Percentiles rank a stretch among this genome's conserved stretches.
Evolutionary conservation across 2,888 invertebrate species (phyloP).

Genomic region (Agrochola lychnidis): DNA sequence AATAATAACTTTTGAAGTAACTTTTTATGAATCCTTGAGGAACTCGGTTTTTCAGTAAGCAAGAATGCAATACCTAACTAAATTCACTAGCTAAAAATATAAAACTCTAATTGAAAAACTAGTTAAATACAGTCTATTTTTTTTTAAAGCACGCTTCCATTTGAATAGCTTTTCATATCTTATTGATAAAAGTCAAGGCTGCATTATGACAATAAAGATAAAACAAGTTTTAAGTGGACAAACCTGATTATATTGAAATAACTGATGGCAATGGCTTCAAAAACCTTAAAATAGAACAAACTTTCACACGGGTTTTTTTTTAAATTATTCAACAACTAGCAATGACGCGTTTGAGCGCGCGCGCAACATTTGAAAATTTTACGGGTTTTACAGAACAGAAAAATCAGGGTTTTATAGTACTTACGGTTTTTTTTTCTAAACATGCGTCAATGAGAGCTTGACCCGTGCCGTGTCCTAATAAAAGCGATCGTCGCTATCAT

Average conservation of each 20-base stretch:
- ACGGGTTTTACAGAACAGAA: no score
- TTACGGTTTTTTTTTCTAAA: background rate
- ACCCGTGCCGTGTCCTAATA: no score
- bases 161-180: constrained; percentile 7
- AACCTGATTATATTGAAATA: constrained; percentile 16
- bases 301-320: constrained; percentile 17
- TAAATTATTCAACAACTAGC: background rate
- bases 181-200: constrained; percentile 20
- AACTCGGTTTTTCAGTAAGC: no score
- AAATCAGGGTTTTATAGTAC: no score
- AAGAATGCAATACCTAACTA: no score
- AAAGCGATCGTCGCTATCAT: no score
- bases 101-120: no score
- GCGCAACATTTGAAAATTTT: background rate
- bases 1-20: no score
- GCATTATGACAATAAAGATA: constrained; percentile 24
- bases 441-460: background rate
- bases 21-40: no score
- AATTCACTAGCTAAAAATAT: no score
- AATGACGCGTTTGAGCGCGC: background rate
- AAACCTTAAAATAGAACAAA: constrained; percentile 2
- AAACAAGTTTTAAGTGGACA: constrained; percentile 25
- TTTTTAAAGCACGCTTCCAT: background rate
- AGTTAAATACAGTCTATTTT: background rate
- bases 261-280: constrained; percentile 7